Percentiles rank a stretch among this genome's conserved stretches.
phyloP scores from a whole-genome alignment of 2,113 vertebrate genomes.

The Nibea coibor region DNA sequence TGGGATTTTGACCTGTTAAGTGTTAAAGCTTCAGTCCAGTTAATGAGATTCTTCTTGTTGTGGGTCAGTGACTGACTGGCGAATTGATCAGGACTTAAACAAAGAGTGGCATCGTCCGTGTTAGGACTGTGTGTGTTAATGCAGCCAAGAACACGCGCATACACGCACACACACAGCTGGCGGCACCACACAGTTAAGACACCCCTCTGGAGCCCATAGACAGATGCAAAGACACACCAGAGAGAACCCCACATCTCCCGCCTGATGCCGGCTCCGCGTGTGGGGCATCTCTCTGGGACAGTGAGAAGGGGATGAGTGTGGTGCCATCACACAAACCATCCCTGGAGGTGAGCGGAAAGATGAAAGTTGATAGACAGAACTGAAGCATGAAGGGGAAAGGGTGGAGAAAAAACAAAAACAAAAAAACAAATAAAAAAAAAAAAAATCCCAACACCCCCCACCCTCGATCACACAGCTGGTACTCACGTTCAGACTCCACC shows the following conservation, averaged over 20 bases:
- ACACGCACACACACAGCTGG: slow-evolving; percentile 46
- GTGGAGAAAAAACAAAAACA: not conserved
- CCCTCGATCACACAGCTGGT: slow-evolving; percentile 79
- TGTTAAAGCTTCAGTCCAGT: slow-evolving; percentile 65
- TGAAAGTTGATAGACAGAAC: slow-evolving; percentile 72
- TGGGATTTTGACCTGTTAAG: slow-evolving; percentile 73
- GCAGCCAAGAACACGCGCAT: slow-evolving; percentile 47
- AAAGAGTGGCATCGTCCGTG: slow-evolving; percentile 54
- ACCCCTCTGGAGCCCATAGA: slow-evolving; percentile 74
- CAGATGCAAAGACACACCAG: slow-evolving; percentile 67
- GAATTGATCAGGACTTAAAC: slow-evolving; percentile 63
- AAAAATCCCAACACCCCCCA: not conserved
- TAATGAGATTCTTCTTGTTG: slow-evolving; percentile 71
- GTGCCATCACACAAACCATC: slow-evolving; percentile 61
- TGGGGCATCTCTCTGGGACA: slow-evolving; percentile 73
- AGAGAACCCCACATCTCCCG: slow-evolving; percentile 64
- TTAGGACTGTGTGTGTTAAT: slow-evolving; percentile 70
- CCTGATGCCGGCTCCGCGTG: slow-evolving; percentile 46
- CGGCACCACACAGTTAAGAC: slow-evolving; percentile 53
- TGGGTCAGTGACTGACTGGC: slow-evolving; percentile 67
- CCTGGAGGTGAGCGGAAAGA: slow-evolving; percentile 75
- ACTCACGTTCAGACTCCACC: slow-evolving; percentile 98
- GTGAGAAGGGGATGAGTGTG: slow-evolving; percentile 71
- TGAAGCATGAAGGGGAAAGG: slow-evolving; percentile 73
- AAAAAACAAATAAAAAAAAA: too few relatives aligned